A percentile compares a stretch with the other conserved stretches of the same genome.
Conservation (phyloP, 23 tunicate species). For the Styela clava region DNA sequence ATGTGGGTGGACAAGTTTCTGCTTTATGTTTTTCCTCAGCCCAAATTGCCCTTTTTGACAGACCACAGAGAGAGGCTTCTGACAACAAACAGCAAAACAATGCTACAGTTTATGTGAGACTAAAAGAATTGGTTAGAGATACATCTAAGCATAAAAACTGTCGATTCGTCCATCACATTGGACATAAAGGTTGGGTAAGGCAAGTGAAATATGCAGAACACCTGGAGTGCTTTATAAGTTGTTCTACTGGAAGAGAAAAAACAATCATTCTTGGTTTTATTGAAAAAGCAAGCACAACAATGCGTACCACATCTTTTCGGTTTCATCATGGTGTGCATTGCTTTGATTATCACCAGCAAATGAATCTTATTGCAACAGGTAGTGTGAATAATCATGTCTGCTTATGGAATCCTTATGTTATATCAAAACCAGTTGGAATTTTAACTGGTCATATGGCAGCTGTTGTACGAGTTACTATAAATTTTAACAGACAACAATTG, state of each 20-base stretch:
- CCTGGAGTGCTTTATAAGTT: slow-evolving; percentile 91
- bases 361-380: slow-evolving; percentile 92
- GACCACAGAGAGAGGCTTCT: slow-evolving; percentile 38
- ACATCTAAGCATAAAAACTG: slow-evolving; percentile 71
- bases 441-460: slow-evolving; percentile 94
- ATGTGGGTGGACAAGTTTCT: slow-evolving; percentile 75
- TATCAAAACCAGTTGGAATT: slow-evolving; percentile 91
- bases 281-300: slow-evolving; percentile 75
- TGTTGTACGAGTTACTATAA: slow-evolving; percentile 74
- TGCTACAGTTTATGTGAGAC: slow-evolving; percentile 60
- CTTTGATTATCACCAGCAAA: slow-evolving; percentile 77
- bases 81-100: slow-evolving; percentile 70
- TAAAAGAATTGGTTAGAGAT: slow-evolving; percentile 68
- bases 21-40: slow-evolving; percentile 83
- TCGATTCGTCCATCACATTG: slow-evolving; percentile 73
- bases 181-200: slow-evolving; percentile 90
- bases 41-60: slow-evolving; percentile 83
- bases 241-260: slow-evolving; percentile 83
- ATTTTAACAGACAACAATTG: slow-evolving; percentile 70
- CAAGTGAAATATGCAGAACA: slow-evolving; percentile 93
- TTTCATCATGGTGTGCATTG: slow-evolving; percentile 80
- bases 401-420: slow-evolving; percentile 95
- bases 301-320: slow-evolving; percentile 82
- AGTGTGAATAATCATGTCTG: slow-evolving; percentile 93
- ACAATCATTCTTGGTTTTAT: slow-evolving; percentile 75